phyloP scores from a whole-genome alignment of 2,888 invertebrate genomes.

The Ptilodon capucinus region DNA sequence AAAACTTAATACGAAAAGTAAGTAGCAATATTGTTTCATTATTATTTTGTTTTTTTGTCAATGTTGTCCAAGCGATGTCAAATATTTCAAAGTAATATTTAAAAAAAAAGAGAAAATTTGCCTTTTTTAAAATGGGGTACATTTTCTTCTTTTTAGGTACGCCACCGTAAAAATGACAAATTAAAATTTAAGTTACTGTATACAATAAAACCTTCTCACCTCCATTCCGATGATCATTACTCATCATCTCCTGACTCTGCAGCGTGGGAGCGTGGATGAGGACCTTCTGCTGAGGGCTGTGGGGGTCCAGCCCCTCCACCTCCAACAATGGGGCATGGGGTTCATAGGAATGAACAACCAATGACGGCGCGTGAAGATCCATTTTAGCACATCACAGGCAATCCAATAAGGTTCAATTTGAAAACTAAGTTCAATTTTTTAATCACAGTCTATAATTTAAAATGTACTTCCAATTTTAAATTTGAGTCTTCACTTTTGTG shows the following conservation, averaged over 20 bases:
- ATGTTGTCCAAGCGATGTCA: too few relatives aligned
- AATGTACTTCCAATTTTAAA: conserved; percentile 4
- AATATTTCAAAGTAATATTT: too few relatives aligned
- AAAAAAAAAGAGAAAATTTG: too few relatives aligned
- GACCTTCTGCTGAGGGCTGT: conserved; percentile 77
- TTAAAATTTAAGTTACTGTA: too few relatives aligned
- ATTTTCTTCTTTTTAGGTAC: too few relatives aligned
- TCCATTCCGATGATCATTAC: conserved; percentile 72
- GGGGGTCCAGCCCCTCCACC: conserved; percentile 74
- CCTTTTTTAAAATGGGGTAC: too few relatives aligned
- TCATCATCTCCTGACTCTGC: conserved; percentile 71
- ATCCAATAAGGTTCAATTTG: conserved; percentile 4
- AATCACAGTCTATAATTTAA: conserved; percentile 1
- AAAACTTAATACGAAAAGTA: too few relatives aligned
- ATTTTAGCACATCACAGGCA: conserved; percentile 49
- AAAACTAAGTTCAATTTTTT: background rate
- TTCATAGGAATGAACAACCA: conserved; percentile 75
- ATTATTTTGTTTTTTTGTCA: too few relatives aligned
- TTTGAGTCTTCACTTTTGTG: conserved; percentile 1
- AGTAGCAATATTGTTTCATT: too few relatives aligned
- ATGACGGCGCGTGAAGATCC: conserved; percentile 75
- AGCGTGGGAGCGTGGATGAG: conserved; percentile 72
- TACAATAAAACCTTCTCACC: conserved; percentile 44
- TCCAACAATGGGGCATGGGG: conserved; percentile 74
- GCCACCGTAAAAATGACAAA: too few relatives aligned